phyloP scores from a whole-genome alignment of 1,140 invertebrate species.

The Drosophila kepulauana region DNA sequence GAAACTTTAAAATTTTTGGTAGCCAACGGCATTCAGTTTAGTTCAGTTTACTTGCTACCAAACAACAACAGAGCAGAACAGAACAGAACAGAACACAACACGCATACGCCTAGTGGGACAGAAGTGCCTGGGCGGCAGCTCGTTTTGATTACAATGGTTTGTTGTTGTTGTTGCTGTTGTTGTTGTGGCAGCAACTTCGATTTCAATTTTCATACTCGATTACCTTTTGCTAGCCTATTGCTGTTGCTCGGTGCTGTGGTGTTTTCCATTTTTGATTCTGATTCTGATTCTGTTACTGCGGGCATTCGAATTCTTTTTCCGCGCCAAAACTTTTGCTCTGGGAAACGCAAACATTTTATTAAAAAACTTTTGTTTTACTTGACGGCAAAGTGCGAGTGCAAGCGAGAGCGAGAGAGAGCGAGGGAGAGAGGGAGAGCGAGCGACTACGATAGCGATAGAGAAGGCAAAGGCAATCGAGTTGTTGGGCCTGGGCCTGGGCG shows the following conservation, averaged over 20 bases:
- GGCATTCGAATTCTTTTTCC: conserved; percentile 37
- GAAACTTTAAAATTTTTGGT: conserved; percentile 52
- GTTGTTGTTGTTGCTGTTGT: conserved; percentile 30
- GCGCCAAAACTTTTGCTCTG: conserved; percentile 63
- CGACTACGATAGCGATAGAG: neutral
- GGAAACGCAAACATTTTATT: conserved; percentile 82
- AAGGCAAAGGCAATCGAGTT: conserved; percentile 18
- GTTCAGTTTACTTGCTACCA: conserved; percentile 37
- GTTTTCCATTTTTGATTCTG: conserved; percentile 53
- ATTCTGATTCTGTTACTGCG: conserved; percentile 44
- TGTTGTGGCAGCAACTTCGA: conserved; percentile 54
- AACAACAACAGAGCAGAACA: conserved; percentile 28
- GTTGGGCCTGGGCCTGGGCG: conserved; percentile 3
- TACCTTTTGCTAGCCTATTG: conserved; percentile 69
- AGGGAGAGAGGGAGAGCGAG: neutral
- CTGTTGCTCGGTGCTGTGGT: conserved; percentile 3
- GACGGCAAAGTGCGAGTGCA: conserved; percentile 12
- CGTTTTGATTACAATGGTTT: conserved; percentile 66
- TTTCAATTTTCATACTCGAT: conserved; percentile 83
- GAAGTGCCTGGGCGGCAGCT: conserved; percentile 19
- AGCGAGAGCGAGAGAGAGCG: neutral
- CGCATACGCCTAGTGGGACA: conserved; percentile 67
- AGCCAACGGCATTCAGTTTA: conserved; percentile 56
- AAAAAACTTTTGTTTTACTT: conserved; percentile 82
- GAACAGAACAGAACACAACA: conserved; percentile 31